Percentiles rank a stretch among this genome's conserved stretches.
Evolutionary conservation across 2,888 invertebrate species (phyloP).

Genomic region (Cephalotes varians): DNA sequence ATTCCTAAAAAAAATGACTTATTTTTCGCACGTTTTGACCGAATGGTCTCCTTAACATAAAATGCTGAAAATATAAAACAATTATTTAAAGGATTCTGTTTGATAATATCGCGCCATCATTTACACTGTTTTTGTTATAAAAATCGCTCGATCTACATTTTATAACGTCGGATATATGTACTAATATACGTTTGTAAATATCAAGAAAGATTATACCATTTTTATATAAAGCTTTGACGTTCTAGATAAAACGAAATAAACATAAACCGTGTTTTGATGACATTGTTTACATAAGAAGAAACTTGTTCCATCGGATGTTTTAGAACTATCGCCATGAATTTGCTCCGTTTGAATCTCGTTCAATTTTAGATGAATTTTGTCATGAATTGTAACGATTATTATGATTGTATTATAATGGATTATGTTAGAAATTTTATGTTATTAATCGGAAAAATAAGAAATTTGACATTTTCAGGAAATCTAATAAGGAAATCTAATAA

Average conservation of each 20-base stretch:
- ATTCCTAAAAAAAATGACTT: too few species aligned
- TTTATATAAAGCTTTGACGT: conserved; percentile 19
- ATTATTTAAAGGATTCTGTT: background rate
- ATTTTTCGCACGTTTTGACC: too few species aligned
- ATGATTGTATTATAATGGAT: background rate
- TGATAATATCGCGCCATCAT: background rate
- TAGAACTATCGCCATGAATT: background rate
- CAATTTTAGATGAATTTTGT: background rate
- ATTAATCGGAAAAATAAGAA: background rate
- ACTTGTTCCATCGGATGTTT: background rate
- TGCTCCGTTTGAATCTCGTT: background rate
- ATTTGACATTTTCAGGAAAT: background rate
- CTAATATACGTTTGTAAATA: background rate
- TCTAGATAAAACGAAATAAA: conserved; percentile 22
- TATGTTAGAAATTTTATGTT: background rate
- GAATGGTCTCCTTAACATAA: too few species aligned
- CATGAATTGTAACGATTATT: background rate
- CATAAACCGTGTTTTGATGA: background rate
- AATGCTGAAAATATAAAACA: background rate
- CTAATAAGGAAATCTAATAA: background rate
- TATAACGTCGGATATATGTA: background rate
- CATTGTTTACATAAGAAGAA: background rate
- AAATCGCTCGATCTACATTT: too few species aligned
- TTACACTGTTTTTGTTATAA: background rate
- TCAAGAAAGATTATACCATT: background rate